Percentiles rank a stretch among this genome's conserved stretches.
Conservation (phyloP, 2,888 invertebrate genomes). For the Troides helena region DNA sequence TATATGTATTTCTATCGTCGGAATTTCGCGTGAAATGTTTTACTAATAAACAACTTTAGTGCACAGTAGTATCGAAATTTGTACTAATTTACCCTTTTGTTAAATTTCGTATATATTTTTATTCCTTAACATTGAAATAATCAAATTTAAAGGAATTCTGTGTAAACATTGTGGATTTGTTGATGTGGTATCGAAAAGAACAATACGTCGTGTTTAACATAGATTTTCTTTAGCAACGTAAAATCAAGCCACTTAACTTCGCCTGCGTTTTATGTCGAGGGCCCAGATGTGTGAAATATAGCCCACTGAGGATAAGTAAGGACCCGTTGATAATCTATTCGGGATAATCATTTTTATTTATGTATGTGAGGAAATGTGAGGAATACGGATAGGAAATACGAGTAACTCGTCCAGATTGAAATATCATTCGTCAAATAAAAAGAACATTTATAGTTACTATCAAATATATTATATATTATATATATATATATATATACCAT, state of each 20-base stretch:
- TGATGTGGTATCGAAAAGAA: not conserved
- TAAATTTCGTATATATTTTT: too few relatives aligned
- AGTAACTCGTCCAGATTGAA: not conserved
- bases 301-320: slow-evolving; percentile 8
- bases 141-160: too few relatives aligned
- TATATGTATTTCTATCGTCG: too few relatives aligned
- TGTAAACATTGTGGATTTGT: too few relatives aligned
- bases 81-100: too few relatives aligned
- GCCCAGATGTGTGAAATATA: slow-evolving; percentile 6
- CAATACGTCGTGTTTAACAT: not conserved
- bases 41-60: too few relatives aligned
- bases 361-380: not conserved
- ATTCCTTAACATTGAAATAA: too few relatives aligned
- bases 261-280: slow-evolving; percentile 8
- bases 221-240: not conserved
- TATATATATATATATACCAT: too few relatives aligned
- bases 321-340: slow-evolving; percentile 2
- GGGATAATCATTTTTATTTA: slow-evolving; percentile 4
- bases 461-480: too few relatives aligned
- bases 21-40: too few relatives aligned
- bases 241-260: not conserved
- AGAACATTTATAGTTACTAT: too few relatives aligned
- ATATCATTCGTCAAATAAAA: not conserved
- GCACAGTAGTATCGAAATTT: too few relatives aligned
- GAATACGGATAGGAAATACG: not conserved